phyloP scores from a whole-genome alignment of 2,113 vertebrate species.

The Tetrao urogallus region DNA sequence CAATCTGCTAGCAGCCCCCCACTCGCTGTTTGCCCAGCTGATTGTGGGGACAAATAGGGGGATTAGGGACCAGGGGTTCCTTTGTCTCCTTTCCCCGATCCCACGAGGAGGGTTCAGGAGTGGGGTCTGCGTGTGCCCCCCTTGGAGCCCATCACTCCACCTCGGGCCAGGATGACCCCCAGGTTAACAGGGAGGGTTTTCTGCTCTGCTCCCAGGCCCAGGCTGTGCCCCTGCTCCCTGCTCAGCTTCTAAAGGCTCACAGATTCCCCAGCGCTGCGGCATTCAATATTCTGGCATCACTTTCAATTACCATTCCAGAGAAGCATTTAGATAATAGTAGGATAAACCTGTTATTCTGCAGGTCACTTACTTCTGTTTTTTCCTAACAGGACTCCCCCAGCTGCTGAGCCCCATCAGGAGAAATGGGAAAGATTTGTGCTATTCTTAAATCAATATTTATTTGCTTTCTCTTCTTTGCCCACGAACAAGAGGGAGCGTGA shows the following conservation, averaged over 20 bases:
- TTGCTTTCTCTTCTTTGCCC: slow-evolving; percentile 22
- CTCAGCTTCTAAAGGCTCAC: background rate
- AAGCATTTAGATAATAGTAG: background rate
- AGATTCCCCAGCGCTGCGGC: background rate
- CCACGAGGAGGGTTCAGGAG: background rate
- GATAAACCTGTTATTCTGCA: background rate
- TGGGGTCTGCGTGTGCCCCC: background rate
- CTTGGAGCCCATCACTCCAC: background rate
- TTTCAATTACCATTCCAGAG: background rate
- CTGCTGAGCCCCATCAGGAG: background rate
- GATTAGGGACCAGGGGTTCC: slow-evolving; percentile 68
- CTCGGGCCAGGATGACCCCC: background rate
- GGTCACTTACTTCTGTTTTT: background rate
- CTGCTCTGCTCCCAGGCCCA: fast-evolving
- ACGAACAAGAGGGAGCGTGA: slow-evolving; percentile 6
- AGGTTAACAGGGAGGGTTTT: background rate
- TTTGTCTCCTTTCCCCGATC: slow-evolving; percentile 50
- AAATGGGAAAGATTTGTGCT: slow-evolving; percentile 26
- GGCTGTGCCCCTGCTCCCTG: background rate
- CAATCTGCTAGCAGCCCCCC: slow-evolving; percentile 70
- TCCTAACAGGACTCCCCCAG: background rate
- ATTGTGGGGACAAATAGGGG: slow-evolving; percentile 67
- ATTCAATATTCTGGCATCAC: background rate
- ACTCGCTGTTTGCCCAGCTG: slow-evolving; percentile 76
- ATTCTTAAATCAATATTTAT: slow-evolving; percentile 60